Base-by-base conservation (phyloP, 2,113 vertebrate species). In the Australoheros scitulus region DNA sequence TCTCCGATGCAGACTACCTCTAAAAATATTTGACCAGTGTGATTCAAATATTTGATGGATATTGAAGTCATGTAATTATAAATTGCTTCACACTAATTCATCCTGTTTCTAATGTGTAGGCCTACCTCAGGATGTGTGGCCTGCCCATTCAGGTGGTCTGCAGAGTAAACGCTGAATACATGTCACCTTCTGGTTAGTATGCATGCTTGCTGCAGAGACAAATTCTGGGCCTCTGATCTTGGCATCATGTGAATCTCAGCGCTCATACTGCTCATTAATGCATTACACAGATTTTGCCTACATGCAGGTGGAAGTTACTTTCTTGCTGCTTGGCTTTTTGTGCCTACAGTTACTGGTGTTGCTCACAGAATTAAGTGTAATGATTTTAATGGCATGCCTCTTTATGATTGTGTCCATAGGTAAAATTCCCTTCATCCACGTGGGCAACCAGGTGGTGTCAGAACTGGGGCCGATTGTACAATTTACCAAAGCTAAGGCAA, bases 401-500 rank as follows among this genome's bases (percentile, higher is more conserved):
- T 22, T 36, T 24, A 57, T 76, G 1, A 56, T 61, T 86, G 4
- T 68, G 32, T 55, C 87, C 84, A 32, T 86, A 99, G 98, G 98
- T 77, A 99, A 95, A 81, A 95, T 96, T 89, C 98, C 98, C 61
- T 99, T 99, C 68, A 98, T 99, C 93, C 97, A 98, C 0, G 97
- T 98, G 15, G 97, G 98, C 84, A 99, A 98, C 95, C 98, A 99
- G 95, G 97, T 99, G 68, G 97, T 99, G 52, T 99, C 97, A 76
- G 98, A 99, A 94, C 96, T 99, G 82, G 97, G 97, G 38, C 98
- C 98, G n/a, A 98, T 99, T 87, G 97, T 99, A 55, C 97, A 98
- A 65, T 99, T 99, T 83, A 97, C 97, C 81, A 99, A 98, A 96
- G 98, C 97, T 56, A 99, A 98, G 97, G 97, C 98, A 96, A 88